Evolutionary conservation across 2,888 invertebrate genomes (phyloP).

Genomic region (Tenthredo amoena): DNA sequence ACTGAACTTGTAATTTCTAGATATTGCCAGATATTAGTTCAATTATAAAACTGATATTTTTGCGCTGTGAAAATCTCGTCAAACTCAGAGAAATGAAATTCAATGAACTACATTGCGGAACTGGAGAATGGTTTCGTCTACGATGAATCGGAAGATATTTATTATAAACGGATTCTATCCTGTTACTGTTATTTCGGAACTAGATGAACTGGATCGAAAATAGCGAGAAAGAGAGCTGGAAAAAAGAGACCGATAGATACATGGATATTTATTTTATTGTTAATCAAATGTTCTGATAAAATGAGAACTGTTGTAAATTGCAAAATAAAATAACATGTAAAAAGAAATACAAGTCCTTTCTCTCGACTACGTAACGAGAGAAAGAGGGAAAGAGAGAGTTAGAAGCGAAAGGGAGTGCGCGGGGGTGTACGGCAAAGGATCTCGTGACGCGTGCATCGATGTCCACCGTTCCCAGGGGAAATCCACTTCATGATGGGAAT

Average conservation of each 20-base stretch:
- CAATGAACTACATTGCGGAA: too few relatives aligned
- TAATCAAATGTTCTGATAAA: neutral
- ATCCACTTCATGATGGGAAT: conserved; percentile 77
- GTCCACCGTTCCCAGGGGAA: conserved; percentile 77
- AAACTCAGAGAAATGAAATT: neutral
- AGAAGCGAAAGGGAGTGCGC: conserved; percentile 61
- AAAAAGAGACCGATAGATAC: neutral
- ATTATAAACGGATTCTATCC: neutral
- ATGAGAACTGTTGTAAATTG: neutral
- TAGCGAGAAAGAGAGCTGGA: neutral
- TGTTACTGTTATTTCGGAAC: neutral
- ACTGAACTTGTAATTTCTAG: neutral
- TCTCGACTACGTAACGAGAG: neutral
- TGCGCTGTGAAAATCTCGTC: neutral
- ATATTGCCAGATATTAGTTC: neutral
- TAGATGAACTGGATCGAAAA: neutral
- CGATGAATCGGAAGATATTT: neutral
- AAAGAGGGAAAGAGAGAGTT: neutral
- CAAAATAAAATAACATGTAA: neutral
- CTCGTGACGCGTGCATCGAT: conserved; percentile 76
- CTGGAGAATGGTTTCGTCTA: neutral
- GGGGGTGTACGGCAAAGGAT: conserved; percentile 70
- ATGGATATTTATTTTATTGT: neutral
- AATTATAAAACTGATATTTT: neutral
- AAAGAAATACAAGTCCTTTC: neutral